Evolutionary conservation across 1,140 invertebrate species (phyloP), one percentile per base, ranked within the genome.

Genomic region (Branchinecta lynchi): DNA sequence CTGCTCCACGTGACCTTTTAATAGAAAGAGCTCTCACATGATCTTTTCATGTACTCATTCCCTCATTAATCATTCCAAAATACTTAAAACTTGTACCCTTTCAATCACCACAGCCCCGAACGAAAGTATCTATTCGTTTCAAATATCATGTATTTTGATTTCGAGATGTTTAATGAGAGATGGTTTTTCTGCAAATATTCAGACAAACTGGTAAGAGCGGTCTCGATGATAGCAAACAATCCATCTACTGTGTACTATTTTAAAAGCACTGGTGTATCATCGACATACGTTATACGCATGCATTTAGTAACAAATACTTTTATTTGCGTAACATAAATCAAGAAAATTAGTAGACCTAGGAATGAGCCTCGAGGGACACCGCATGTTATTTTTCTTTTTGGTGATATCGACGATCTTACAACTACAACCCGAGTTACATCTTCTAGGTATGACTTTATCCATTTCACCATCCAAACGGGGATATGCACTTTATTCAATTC

Each of bases 391-490:
- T 51, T 51, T 51, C 46, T 51, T 51, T 51, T n/a, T 51, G 46
- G 46, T 51, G 46, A 51, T 51, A n/a, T 51, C n/a, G 46, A 51
- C n/a, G 46, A 51, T 51, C 46, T 51, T 9, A 51, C 46, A 9
- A 51, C 46, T 51, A 51, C 46, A 51, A 51, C n/a, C 46, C n/a
- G 46, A 9, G n/a, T 51, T 51, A 9, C n/a, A 51, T 51, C n/a
- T 51, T 51, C 46, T n/a, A 51, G n/a, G n/a, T 51, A 51, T n/a
- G 46, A 51, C n/a, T 51, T 51, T 51, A 51, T 51, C 46, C 46
- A 51, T 51, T 51, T 51, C n/a, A 51, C 46, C 46, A 51, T n/a
- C 46, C 46, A 51, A 51, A 51, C 46, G 9, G 46, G n/a, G n/a
- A 51, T 9, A 51, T 51, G n/a, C n/a, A n/a, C n/a, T n/a, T n/a